These are phyloP conservation scores for Furnarius figulus DNA, from an alignment of 2,113 vertebrate genomes.

Conservation along the genomic window DNA sequence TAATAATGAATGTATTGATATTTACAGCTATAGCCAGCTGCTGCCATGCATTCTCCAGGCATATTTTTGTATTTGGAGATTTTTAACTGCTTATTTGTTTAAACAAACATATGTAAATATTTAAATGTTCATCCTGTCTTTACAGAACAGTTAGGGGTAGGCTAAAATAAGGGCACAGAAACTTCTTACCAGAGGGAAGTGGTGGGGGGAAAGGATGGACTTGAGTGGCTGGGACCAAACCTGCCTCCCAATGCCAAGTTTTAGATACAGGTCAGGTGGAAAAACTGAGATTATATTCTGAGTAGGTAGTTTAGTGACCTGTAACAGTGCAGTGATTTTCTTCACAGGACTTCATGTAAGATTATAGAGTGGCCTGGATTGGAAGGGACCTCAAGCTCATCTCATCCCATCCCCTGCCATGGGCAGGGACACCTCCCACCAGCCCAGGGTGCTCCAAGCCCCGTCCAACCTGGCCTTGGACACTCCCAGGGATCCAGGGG, in stretches of 20 bases:
- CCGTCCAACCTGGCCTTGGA: background rate
- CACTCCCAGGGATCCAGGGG: background rate
- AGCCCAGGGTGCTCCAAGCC: background rate
- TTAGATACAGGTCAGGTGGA: background rate
- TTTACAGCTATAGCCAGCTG: background rate
- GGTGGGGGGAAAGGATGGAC: fast-evolving
- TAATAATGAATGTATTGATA: background rate
- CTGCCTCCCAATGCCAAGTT: background rate
- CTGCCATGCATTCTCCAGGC: background rate
- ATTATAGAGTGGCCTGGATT: background rate
- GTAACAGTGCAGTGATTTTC: background rate
- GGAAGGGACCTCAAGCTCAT: background rate
- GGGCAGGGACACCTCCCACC: background rate
- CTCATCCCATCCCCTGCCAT: background rate
- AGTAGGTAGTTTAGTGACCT: background rate
- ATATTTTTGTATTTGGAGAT: background rate
- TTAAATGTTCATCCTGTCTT: background rate
- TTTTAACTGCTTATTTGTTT: background rate
- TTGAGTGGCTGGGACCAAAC: background rate
- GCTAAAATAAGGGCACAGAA: background rate
- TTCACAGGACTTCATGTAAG: background rate
- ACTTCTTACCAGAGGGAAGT: background rate
- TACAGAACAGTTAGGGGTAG: background rate
- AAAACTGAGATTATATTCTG: background rate
- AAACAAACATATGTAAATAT: background rate